These are phyloP conservation scores for Conopomorpha cramerella DNA, from an alignment of 1,140 invertebrate species.

Conservation along the genomic window DNA sequence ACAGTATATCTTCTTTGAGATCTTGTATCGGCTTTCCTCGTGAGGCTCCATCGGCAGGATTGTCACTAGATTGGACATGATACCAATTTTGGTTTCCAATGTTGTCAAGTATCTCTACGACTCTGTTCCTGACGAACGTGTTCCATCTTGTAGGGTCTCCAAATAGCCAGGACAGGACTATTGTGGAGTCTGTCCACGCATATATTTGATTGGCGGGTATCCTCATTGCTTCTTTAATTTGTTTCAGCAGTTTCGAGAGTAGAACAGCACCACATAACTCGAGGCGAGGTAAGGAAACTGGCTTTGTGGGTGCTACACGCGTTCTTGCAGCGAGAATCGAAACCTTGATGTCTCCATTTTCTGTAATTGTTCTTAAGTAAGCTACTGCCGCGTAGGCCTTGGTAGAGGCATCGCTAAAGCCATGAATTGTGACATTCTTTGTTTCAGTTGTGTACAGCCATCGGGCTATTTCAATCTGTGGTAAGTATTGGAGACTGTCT, in stretches of 20 bases:
- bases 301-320: constrained; percentile 8
- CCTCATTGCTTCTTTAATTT: neutral
- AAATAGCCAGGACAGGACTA: too few relatives aligned
- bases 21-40: too few relatives aligned
- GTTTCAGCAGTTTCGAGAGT: constrained; percentile 1
- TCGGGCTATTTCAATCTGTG: constrained; percentile 12
- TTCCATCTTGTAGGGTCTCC: too few relatives aligned
- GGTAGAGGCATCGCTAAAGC: constrained; percentile 19
- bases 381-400: constrained; percentile 15
- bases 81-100: too few relatives aligned
- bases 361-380: constrained; percentile 9
- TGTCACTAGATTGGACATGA: too few relatives aligned
- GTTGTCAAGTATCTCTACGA: too few relatives aligned
- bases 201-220: too few relatives aligned
- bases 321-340: constrained; percentile 10
- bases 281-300: neutral
- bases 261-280: constrained; percentile 1
- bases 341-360: constrained; percentile 4
- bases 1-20: too few relatives aligned
- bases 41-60: too few relatives aligned
- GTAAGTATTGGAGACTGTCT: constrained; percentile 11
- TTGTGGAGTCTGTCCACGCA: too few relatives aligned
- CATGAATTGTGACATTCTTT: constrained; percentile 15
- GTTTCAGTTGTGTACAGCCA: constrained; percentile 12
- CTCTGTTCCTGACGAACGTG: too few relatives aligned